Base-by-base conservation (phyloP, 2,888 invertebrate genomes). In the Drosophila anceps region DNA sequence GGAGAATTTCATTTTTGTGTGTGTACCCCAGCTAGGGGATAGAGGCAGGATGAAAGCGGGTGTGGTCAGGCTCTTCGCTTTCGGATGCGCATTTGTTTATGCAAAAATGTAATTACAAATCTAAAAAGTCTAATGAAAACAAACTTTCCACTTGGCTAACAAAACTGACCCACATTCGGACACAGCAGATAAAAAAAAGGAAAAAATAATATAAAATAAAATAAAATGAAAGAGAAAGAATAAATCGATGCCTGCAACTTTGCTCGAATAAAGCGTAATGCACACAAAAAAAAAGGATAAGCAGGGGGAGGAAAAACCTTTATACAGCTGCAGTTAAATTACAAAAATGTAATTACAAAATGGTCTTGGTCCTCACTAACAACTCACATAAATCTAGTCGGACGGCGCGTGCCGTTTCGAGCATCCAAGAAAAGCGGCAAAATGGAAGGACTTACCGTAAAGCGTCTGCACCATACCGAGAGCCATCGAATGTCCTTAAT, bases 401-500 rank as follows among this genome's bases (percentile, higher is more conserved):
- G 55, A 76, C 48, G 82, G 71, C 85, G 85, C 82, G 88, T 88
- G 87, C 88, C 84, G 71, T 60, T 60, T 18, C 12, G 44, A 43
- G 55, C 68, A 41, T 55, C 54, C 64, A 61, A 75, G 60, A 55
- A 59, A 44, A 48, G 48, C 55, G 57, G 50, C 20, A 44, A 62
- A 68, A 63, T 63, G 46, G 60, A 64, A 71, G 63, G 72, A 88
- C 96, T 96, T 93, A 98, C 98, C 89, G 97, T 97, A 92, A 98
- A 98, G 92, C 98, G 94, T 82, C 96, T 94, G 93, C 98, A 98
- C 98, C 98, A 98, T 53, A 98, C 97, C 77, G 97, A 96, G 82
- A 98, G 94, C 97, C 97, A 98, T 93, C 96, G 95, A 93, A 98
- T 96, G 93, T 98, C 98, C 88, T 96, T 94, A 92, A 98, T 95